phyloP scores from a whole-genome alignment of 2,888 invertebrate genomes.

The Drosophila meridiana region DNA sequence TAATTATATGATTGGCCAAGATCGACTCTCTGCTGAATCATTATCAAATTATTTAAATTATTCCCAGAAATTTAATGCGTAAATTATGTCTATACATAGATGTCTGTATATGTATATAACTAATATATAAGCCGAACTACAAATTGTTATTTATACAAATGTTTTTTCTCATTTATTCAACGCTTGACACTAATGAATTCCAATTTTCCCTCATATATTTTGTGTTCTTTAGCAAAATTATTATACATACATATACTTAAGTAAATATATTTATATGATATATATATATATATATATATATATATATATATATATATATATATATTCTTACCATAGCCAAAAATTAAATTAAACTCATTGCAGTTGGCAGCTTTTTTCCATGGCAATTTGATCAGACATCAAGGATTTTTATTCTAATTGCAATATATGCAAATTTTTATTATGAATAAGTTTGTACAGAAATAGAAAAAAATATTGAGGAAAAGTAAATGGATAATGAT shows the following conservation, averaged over 20 bases:
- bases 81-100: conserved; percentile 3
- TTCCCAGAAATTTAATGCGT: conserved; percentile 5
- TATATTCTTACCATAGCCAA: conserved; percentile 9
- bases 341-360: conserved; percentile 18
- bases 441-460: background rate
- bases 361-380: conserved; percentile 3
- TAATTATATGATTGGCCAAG: conserved; percentile 12
- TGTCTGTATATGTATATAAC: background rate
- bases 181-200: conserved; percentile 62
- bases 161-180: conserved; percentile 43
- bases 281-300: conserved; percentile 11
- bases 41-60: conserved; percentile 27
- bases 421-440: background rate
- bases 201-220: conserved; percentile 30
- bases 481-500: background rate
- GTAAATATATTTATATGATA: background rate
- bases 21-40: conserved; percentile 17
- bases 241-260: conserved; percentile 1
- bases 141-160: conserved; percentile 62
- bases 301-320: background rate
- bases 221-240: conserved; percentile 20
- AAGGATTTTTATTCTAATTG: background rate
- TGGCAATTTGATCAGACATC: conserved; percentile 6
- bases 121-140: conserved; percentile 11
- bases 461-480: background rate